Evolutionary conservation across 2,888 invertebrate species (phyloP), one percentile per base, ranked within the genome.

Genomic region (Cataglyphis cursor): DNA sequence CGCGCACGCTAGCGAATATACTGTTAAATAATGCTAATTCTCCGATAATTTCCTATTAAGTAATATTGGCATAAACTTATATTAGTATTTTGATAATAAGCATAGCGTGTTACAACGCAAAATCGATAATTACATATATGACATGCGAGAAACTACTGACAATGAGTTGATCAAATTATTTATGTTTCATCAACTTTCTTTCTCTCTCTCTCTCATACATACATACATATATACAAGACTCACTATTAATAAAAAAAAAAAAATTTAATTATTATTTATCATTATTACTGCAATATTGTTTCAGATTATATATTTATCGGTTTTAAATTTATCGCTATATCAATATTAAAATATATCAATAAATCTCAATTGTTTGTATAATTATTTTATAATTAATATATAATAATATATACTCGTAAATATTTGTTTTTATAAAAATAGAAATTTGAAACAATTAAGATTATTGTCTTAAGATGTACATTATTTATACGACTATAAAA

Each of bases 1-100:
- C 57, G 66, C 18, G 10, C 38, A 54, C 6, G 6, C 6, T 35
- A 6, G 4, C 57, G 41, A 28, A 10, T 48, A 18, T 28, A 78
- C 68, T 68, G 41, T 78, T 78, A 76, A 81, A 57, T 38, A 65
- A 41, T 38, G 24, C 5, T 51, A 35, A 48, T 66, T 65, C 54
- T 24, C 51, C 44, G n/a, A 12, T 82, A 82, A 65, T 65, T 59
- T 44, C 28, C 15, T 35, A 59, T 82, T 76, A 59, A 66, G 65
- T 44, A 76, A 65, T 59, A 68, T 57, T 31, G n/a, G 10, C 15
- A 10, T 9, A 57, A 28, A 61, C 41, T 68, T 65, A 10, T 41
- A 41, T 41, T 10, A 48, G 5, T 35, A 65, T 48, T 41, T 54
- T n/a, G 9, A 41, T 41, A 41, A 68, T 41, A n/a, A 66, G 31